Conservation (phyloP, 1,140 invertebrate genomes). For the Zelostemma sp. region DNA sequence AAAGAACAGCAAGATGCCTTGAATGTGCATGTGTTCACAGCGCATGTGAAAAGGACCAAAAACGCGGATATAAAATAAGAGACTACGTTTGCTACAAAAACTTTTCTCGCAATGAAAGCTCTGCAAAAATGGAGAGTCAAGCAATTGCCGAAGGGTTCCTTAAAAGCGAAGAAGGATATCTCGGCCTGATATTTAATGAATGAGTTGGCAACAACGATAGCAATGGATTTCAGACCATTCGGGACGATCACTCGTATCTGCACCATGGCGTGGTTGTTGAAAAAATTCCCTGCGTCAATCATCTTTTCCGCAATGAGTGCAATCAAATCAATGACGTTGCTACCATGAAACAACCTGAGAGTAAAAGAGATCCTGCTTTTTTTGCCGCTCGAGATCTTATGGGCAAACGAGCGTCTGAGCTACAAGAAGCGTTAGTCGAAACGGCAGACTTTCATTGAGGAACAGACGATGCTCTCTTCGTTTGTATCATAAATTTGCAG, state of each 20-base stretch:
- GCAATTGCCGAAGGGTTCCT: slow-evolving; percentile 62
- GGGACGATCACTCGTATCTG: slow-evolving; percentile 10
- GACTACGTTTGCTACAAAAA: slow-evolving; percentile 55
- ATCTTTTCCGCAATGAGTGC: no score
- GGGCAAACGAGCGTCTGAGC: slow-evolving; percentile 5
- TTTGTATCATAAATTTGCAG: slow-evolving; percentile 7
- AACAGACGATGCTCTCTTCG: background rate
- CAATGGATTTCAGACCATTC: slow-evolving; percentile 50
- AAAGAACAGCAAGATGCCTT: no score
- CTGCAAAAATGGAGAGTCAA: slow-evolving; percentile 63
- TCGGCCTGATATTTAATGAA: slow-evolving; percentile 57
- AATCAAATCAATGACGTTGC: slow-evolving; percentile 4
- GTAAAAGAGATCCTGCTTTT: background rate
- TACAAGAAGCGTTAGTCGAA: slow-evolving; percentile 13
- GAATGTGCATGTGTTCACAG: no score
- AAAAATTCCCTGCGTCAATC: slow-evolving; percentile 16
- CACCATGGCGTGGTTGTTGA: slow-evolving; percentile 2
- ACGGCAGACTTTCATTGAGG: background rate
- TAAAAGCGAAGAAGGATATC: slow-evolving; percentile 44
- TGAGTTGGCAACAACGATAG: slow-evolving; percentile 65
- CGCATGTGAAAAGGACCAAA: slow-evolving; percentile 25
- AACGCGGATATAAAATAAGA: background rate
- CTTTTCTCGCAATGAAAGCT: slow-evolving; percentile 21
- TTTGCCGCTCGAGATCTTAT: background rate
- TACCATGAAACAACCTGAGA: background rate